Evolutionary conservation across 2,113 vertebrate genomes (phyloP).

Genomic region (Oryzias javanicus): DNA sequence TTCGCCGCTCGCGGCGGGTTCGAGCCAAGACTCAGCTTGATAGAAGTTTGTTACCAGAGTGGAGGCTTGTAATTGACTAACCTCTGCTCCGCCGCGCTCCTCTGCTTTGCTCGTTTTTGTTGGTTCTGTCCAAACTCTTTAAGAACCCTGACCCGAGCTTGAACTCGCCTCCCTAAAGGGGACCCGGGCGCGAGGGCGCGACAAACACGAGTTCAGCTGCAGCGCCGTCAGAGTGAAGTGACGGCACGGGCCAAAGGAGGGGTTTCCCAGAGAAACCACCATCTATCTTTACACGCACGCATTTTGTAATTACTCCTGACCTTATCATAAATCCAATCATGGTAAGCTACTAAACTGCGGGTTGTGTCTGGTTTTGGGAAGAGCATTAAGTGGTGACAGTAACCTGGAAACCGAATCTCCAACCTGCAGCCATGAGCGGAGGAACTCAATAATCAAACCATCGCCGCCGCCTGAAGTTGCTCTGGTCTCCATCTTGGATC

Average conservation of each 20-base stretch:
- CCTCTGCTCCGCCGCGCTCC: constrained; percentile 59
- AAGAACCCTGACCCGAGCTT: constrained; percentile 68
- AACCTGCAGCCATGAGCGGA: constrained; percentile 38
- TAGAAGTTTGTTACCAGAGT: constrained; percentile 64
- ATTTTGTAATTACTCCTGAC: constrained; percentile 40
- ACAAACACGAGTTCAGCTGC: constrained; percentile 48
- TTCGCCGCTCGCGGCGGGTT: constrained; percentile 22
- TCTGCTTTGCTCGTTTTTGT: constrained; percentile 63
- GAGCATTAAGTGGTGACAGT: constrained; percentile 19
- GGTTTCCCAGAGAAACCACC: constrained; percentile 28
- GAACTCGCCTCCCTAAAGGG: constrained; percentile 58
- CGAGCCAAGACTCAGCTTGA: constrained; percentile 52
- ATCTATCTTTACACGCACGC: constrained; percentile 39
- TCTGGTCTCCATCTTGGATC: no score
- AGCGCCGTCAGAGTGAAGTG: constrained; percentile 11
- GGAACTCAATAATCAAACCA: constrained; percentile 10
- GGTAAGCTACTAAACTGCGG: constrained; percentile 32
- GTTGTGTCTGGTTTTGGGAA: constrained; percentile 16
- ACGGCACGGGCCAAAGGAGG: constrained; percentile 17
- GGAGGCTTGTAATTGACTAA: constrained; percentile 72
- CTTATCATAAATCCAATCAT: constrained; percentile 36
- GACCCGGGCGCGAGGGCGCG: constrained; percentile 37
- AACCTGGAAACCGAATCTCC: constrained; percentile 39
- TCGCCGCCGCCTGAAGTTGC: neutral
- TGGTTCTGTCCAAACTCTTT: constrained; percentile 49